Conservation (phyloP, 2,113 vertebrate species). For the Plestiodon gilberti region DNA sequence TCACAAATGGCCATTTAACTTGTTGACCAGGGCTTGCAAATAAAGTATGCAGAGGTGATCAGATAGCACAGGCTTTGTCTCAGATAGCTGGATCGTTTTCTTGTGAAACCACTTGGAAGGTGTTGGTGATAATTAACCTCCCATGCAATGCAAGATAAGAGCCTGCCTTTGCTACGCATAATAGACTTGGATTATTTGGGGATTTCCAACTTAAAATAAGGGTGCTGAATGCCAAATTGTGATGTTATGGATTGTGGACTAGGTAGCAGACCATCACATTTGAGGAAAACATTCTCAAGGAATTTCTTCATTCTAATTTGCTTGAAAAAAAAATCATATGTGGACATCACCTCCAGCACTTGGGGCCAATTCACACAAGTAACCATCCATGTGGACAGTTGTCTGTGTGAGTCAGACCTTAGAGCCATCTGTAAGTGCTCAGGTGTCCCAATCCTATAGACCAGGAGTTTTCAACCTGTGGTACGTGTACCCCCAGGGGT, state of each 20-base stretch:
- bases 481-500: too few species aligned
- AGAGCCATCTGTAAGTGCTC: not conserved
- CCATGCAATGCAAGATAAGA: slow-evolving; percentile 9
- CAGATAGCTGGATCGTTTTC: not conserved
- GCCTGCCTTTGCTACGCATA: not conserved
- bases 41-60: slow-evolving; percentile 29
- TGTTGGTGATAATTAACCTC: not conserved
- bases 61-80: slow-evolving; percentile 27
- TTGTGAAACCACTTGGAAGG: not conserved
- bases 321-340: not conserved
- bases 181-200: not conserved
- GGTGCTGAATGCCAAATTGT: not conserved
- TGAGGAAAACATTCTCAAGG: not conserved
- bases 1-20: slow-evolving; percentile 51
- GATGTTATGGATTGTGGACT: not conserved
- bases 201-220: not conserved
- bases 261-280: not conserved
- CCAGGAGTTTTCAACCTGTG: too few species aligned
- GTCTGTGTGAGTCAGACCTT: not conserved
- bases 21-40: slow-evolving; percentile 34
- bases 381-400: not conserved
- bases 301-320: not conserved
- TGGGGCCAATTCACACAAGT: not conserved
- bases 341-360: too few species aligned
- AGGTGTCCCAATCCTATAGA: too few species aligned